Conservation (phyloP, 2,113 vertebrate genomes). For the Poecilia latipinna region DNA sequence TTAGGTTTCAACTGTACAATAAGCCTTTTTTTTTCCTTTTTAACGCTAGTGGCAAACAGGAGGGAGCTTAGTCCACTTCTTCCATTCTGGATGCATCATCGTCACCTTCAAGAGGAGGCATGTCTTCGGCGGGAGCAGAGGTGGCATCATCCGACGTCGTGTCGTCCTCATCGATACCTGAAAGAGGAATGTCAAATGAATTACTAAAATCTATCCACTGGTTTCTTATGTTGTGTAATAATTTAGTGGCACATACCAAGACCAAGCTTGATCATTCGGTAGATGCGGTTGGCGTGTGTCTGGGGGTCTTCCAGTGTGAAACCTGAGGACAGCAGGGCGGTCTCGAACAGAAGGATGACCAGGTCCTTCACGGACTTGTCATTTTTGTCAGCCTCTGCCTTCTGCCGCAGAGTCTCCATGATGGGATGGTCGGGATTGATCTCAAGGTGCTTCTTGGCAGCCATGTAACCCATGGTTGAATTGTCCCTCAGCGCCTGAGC, state of each 20-base stretch:
- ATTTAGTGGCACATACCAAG: constrained; percentile 69
- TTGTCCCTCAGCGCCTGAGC: constrained; percentile 84
- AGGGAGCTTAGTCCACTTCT: constrained; percentile 87
- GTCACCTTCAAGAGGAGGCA: constrained; percentile 94
- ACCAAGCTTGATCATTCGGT: constrained; percentile 87
- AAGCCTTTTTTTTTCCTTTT: constrained; percentile 18
- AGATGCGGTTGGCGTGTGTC: constrained; percentile 85
- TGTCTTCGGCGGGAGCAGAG: constrained; percentile 87
- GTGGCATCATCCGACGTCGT: constrained; percentile 81
- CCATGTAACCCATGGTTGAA: constrained; percentile 87
- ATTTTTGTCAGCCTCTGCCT: constrained; percentile 84
- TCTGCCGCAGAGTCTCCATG: constrained; percentile 81
- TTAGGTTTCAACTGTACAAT: constrained; percentile 39
- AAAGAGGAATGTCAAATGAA: not conserved
- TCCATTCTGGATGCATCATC: constrained; percentile 97
- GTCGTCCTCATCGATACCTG: constrained; percentile 97
- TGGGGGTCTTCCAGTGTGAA: constrained; percentile 85
- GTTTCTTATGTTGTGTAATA: not conserved
- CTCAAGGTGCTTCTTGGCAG: constrained; percentile 85
- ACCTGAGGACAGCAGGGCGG: constrained; percentile 82
- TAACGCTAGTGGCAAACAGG: not conserved
- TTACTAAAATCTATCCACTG: not conserved
- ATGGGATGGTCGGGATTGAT: constrained; percentile 84
- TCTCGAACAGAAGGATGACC: constrained; percentile 85
- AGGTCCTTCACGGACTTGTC: constrained; percentile 86